Conservation (phyloP, 2,888 invertebrate genomes). For the Podabrus alpinus region DNA sequence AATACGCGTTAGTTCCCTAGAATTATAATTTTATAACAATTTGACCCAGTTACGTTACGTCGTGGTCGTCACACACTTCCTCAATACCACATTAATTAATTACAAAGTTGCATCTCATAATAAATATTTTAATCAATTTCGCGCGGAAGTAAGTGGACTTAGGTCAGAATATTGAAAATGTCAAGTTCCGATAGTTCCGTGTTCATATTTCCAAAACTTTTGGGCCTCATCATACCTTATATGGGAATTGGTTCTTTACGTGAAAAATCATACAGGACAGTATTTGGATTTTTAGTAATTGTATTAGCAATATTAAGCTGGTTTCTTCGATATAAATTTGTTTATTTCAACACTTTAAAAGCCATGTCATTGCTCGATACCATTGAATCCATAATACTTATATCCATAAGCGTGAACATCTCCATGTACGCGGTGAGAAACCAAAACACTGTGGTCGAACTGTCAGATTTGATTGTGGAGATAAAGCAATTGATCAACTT, state of each 20-base stretch:
- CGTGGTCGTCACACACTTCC: neutral
- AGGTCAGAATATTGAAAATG: neutral
- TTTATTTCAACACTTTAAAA: neutral
- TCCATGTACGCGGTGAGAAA: neutral
- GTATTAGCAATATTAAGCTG: neutral
- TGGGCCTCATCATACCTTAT: neutral
- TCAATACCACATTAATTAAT: neutral
- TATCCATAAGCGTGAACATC: neutral
- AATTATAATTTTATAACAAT: neutral
- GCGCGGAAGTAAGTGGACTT: neutral
- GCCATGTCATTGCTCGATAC: neutral
- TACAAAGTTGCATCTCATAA: neutral
- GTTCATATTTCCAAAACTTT: neutral
- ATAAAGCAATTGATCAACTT: neutral
- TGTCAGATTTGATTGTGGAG: neutral
- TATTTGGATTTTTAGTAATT: neutral
- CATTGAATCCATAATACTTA: neutral
- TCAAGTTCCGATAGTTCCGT: neutral
- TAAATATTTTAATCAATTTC: neutral
- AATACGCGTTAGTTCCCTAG: neutral
- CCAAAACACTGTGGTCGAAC: neutral
- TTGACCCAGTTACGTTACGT: neutral
- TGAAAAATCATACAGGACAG: neutral
- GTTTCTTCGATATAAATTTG: neutral
- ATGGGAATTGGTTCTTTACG: neutral